Conservation (phyloP, 2,113 vertebrate genomes). For the Gopherus flavomarginatus region DNA sequence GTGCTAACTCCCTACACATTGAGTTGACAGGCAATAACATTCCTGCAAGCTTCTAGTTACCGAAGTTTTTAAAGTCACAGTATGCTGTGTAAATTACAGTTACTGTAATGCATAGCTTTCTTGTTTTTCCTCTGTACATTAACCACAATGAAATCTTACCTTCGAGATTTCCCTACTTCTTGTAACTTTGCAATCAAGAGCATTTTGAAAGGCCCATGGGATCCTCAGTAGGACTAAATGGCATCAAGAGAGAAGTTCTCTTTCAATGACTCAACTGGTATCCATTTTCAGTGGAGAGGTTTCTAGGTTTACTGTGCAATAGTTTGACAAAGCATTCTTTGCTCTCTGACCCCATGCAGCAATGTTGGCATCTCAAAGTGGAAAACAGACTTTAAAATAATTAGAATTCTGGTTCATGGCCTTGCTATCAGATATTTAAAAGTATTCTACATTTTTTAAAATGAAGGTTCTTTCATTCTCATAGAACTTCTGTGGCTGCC, state of each 20-base stretch:
- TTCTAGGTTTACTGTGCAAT: not conserved
- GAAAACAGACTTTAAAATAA: conserved; percentile 19
- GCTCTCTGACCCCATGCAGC: not conserved
- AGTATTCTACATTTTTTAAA: not conserved
- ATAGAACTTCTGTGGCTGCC: not conserved
- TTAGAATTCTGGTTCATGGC: conserved; percentile 18
- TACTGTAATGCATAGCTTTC: not conserved
- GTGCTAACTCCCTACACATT: conserved; percentile 8
- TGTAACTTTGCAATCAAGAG: conserved; percentile 3
- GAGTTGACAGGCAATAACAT: conserved; percentile 17
- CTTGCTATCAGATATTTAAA: not conserved
- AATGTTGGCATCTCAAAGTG: conserved; percentile 45
- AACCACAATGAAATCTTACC: not conserved
- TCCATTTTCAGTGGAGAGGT: not conserved
- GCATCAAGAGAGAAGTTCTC: not conserved
- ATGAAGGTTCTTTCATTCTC: not conserved
- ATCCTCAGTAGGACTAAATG: not conserved
- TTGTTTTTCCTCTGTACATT: not conserved
- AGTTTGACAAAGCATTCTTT: not conserved
- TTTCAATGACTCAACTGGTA: not conserved
- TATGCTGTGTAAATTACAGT: not conserved
- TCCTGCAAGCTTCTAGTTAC: conserved; percentile 15
- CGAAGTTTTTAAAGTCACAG: conserved; percentile 2
- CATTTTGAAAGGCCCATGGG: not conserved
- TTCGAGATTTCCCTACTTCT: conserved; percentile 16